Base-by-base conservation (phyloP, 2,113 vertebrate species). In the Madoqua kirkii region DNA sequence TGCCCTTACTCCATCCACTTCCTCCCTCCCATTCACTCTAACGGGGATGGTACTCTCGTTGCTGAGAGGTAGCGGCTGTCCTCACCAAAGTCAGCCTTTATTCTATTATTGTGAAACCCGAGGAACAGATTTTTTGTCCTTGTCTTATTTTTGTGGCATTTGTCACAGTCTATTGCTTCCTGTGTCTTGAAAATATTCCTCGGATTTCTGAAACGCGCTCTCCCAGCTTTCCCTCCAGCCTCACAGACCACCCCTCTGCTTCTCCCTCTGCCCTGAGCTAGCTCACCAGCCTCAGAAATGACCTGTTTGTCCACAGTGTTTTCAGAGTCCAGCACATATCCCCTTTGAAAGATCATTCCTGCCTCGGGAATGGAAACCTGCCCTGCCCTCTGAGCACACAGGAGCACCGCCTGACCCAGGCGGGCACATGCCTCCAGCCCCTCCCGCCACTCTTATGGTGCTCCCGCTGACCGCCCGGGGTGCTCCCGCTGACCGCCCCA, bases 381-480 rank as follows among this genome's bases (percentile, higher is more conserved):
- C 48, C 82, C 62, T 62, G 14, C 7, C n/a, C 2, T 25, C 13
- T 16, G 31, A 82, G 83, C 57, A 13, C 27, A 2, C 27, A 13
- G 27, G 59, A 60, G 59, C 59, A 13, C 21, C 1, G 2, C 43
- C 78, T 25, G 59, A 23, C 40, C 57, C 12, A 45, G 33, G 16
- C 4, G 13, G 17, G 2, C 3, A 1, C 21, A 3, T 23, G 36
- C 23, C 25, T 82, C 21, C 36, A 33, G 21, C 43, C 36, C 36
- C 14, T 25, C 9, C 5, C 14, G 23, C 54, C 2, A 10, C 25
- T 10, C 57, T 5, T 0, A 12, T 12, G 25, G 23, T 7, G 6
- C 31, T 3, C 0, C 29, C 3, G 3, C 60, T 62, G 60, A 16
- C 60, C 3, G 6, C 25, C 59, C 0, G 6, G 60, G 50, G 52